A percentile compares a stretch with the other conserved stretches of the same genome.
These are phyloP conservation scores for Torymus tubicola DNA, from an alignment of 2,888 invertebrate genomes.

Conservation along the genomic window DNA sequence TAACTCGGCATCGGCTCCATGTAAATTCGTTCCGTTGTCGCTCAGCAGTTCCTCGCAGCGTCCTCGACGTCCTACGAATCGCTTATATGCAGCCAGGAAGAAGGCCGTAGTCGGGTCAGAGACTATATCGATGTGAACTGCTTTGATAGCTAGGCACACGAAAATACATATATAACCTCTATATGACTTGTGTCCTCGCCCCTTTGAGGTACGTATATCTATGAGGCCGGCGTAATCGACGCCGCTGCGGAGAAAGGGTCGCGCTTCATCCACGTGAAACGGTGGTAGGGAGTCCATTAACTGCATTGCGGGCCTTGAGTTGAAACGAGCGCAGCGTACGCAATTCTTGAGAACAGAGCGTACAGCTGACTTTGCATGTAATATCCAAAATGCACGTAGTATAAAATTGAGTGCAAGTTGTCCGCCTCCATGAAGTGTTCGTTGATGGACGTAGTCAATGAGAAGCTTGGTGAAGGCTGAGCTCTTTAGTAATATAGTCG, in stretches of 20 bases:
- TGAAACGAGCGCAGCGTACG: too few species aligned
- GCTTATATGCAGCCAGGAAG: too few species aligned
- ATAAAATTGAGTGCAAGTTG: slow-evolving; percentile 51
- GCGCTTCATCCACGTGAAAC: neutral
- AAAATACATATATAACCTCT: too few species aligned
- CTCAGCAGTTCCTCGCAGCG: too few species aligned
- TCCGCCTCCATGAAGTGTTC: slow-evolving; percentile 26
- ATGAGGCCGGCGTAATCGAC: slow-evolving; percentile 62
- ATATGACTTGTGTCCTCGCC: too few species aligned
- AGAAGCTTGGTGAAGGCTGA: neutral
- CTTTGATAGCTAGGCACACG: too few species aligned
- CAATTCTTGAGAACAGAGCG: neutral
- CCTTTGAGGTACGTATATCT: too few species aligned
- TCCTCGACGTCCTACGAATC: too few species aligned
- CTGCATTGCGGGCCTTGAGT: neutral
- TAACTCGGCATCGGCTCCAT: too few species aligned
- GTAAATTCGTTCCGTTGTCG: too few species aligned
- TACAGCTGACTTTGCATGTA: neutral
- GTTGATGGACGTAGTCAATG: neutral
- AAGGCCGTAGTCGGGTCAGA: too few species aligned
- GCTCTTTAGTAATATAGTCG: neutral
- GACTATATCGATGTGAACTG: too few species aligned
- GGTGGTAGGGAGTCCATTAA: neutral
- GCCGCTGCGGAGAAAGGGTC: slow-evolving; percentile 33
- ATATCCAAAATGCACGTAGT: slow-evolving; percentile 4